Evolutionary conservation across 2,888 invertebrate species (phyloP).

Genomic region (Anoplius nigerrimus): DNA sequence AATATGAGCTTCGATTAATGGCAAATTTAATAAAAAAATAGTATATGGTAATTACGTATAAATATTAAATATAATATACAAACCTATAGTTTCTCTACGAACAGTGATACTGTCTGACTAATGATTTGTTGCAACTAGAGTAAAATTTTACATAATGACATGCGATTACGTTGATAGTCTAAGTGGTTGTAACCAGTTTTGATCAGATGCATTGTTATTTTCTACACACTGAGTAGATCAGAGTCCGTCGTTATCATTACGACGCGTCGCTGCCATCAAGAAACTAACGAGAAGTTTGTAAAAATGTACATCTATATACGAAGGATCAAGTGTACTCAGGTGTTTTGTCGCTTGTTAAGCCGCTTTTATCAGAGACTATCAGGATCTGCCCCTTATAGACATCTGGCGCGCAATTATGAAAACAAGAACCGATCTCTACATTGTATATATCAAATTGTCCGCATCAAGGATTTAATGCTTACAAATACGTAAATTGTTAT

Average conservation of each 20-base stretch:
- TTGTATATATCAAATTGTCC: too few relatives aligned
- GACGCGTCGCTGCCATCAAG: not conserved
- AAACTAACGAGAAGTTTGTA: conserved; percentile 11
- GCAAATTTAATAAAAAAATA: too few relatives aligned
- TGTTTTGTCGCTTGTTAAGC: conserved; percentile 14
- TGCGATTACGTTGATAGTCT: not conserved
- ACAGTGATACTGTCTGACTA: too few relatives aligned
- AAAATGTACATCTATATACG: conserved; percentile 3
- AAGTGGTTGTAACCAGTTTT: conserved; percentile 42
- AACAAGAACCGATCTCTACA: too few relatives aligned
- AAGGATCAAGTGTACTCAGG: conserved; percentile 30
- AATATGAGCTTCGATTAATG: too few relatives aligned
- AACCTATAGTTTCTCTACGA: too few relatives aligned
- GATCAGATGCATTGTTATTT: conserved; percentile 24
- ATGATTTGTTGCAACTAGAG: too few relatives aligned
- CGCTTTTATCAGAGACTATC: not conserved
- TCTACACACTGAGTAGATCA: conserved; percentile 8
- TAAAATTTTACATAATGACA: too few relatives aligned
- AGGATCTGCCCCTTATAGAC: not conserved
- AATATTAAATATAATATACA: too few relatives aligned
- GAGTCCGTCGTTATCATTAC: conserved; percentile 28
- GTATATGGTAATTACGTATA: too few relatives aligned
- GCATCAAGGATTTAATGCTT: too few relatives aligned
- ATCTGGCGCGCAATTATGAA: not conserved
- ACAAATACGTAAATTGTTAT: too few relatives aligned